These are phyloP conservation scores for Drosophila subsilvestris DNA, from an alignment of 2,888 invertebrate species.

Conservation along the genomic window DNA sequence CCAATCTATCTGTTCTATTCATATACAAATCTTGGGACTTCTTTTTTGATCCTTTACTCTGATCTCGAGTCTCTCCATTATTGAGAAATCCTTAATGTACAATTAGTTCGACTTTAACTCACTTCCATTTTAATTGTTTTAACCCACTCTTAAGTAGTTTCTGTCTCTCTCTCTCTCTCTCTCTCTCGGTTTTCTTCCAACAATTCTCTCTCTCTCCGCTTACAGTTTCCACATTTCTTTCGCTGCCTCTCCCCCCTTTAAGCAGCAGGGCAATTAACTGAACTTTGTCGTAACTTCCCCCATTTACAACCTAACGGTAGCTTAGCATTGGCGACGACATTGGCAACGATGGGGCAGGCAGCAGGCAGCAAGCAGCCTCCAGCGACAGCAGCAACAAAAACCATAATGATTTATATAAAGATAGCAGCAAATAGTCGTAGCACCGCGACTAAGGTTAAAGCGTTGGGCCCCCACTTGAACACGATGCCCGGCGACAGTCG, in stretches of 20 bases:
- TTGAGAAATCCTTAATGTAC: no score
- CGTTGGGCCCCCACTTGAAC: slow-evolving; percentile 23
- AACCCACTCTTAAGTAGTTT: background rate
- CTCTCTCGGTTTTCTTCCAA: background rate
- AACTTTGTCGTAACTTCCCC: slow-evolving; percentile 54
- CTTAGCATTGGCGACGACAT: slow-evolving; percentile 63
- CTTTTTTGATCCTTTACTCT: no score
- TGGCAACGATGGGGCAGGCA: slow-evolving; percentile 47
- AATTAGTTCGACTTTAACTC: background rate
- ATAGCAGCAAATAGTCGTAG: slow-evolving; percentile 50
- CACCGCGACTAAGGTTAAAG: slow-evolving; percentile 72
- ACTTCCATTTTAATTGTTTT: background rate
- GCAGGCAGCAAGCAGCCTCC: slow-evolving; percentile 19
- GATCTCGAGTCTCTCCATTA: no score
- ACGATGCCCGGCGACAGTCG: slow-evolving; percentile 4
- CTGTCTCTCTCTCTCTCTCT: background rate
- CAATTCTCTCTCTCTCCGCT: background rate
- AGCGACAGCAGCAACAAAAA: slow-evolving; percentile 26
- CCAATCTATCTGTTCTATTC: no score
- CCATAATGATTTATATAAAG: slow-evolving; percentile 34
- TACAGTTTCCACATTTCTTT: slow-evolving; percentile 7
- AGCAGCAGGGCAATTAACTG: slow-evolving; percentile 50
- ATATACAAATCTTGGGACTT: no score
- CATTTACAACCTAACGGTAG: slow-evolving; percentile 66
- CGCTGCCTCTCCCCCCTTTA: slow-evolving; percentile 18